These are phyloP conservation scores for Apamea anceps DNA, from an alignment of 2,888 invertebrate genomes.

Conservation along the genomic window DNA sequence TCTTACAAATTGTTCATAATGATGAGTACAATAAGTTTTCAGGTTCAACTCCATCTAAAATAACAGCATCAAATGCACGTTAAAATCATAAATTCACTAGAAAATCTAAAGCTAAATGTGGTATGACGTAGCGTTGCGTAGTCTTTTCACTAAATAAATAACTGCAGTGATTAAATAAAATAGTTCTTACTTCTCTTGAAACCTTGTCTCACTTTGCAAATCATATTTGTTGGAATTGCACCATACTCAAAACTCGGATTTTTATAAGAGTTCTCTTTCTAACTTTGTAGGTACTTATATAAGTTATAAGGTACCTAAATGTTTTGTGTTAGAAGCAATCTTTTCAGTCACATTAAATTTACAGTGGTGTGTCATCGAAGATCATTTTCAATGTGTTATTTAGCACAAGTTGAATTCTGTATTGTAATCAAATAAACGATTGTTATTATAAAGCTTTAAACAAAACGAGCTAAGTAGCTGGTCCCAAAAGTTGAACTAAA, in stretches of 20 bases:
- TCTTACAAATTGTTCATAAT: neutral
- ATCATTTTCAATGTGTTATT: neutral
- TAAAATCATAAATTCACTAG: neutral
- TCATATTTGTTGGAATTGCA: neutral
- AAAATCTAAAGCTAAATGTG: neutral
- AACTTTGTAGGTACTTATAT: neutral
- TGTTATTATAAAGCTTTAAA: neutral
- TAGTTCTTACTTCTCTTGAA: neutral
- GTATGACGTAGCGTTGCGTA: neutral
- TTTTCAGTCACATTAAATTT: neutral
- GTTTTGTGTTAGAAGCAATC: neutral
- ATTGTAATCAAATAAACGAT: neutral
- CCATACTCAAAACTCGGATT: neutral
- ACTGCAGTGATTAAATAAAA: neutral
- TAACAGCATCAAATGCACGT: neutral
- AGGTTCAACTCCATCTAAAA: neutral
- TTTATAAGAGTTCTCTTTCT: neutral
- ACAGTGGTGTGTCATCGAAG: neutral
- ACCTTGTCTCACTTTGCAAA: neutral
- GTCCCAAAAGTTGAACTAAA: neutral
- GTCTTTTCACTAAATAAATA: neutral
- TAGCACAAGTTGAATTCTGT: neutral
- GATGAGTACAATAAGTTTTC: neutral
- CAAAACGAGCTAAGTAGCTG: conserved; percentile 10
- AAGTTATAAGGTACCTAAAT: neutral